Percentiles rank a stretch among this genome's conserved stretches.
Evolutionary conservation across 2,888 invertebrate genomes (phyloP).

Genomic region (Caradrina kadenii): DNA sequence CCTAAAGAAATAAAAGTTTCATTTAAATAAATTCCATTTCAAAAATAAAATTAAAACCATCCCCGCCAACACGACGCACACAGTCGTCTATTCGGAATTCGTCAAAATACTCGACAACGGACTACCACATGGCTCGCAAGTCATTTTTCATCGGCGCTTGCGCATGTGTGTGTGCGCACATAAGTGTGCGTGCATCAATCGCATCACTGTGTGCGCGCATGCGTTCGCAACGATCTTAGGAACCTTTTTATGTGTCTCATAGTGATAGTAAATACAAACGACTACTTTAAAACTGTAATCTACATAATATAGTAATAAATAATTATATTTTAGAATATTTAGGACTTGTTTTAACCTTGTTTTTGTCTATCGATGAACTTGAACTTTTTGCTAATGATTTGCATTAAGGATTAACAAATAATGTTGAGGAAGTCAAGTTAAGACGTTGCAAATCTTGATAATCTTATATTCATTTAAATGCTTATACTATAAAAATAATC

Average conservation of each 20-base stretch:
- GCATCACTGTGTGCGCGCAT: conserved; percentile 34
- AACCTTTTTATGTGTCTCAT: conserved; percentile 53
- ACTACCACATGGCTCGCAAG: conserved; percentile 86
- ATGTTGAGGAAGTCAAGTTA: conserved; percentile 31
- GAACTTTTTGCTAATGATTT: conserved; percentile 51
- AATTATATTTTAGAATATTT: conserved; percentile 26
- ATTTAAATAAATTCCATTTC: background rate
- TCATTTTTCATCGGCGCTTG: conserved; percentile 77
- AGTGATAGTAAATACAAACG: conserved; percentile 52
- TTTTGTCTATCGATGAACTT: conserved; percentile 48
- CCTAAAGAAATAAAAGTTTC: background rate
- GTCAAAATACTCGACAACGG: conserved; percentile 87
- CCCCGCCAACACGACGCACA: conserved; percentile 66
- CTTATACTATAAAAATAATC: background rate
- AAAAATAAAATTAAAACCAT: conserved; percentile 14
- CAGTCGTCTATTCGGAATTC: conserved; percentile 85
- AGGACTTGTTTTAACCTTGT: conserved; percentile 43
- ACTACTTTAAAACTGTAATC: conserved; percentile 41
- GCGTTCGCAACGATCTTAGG: conserved; percentile 57
- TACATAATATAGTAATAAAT: conserved; percentile 43
- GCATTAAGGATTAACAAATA: conserved; percentile 34
- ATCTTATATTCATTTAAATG: conserved; percentile 18
- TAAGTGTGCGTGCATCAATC: conserved; percentile 38
- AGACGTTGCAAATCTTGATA: conserved; percentile 26
- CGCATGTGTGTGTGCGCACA: conserved; percentile 65